These are phyloP conservation scores for Lithophane leautieri DNA, from an alignment of 2,888 invertebrate species.

Conservation along the genomic window DNA sequence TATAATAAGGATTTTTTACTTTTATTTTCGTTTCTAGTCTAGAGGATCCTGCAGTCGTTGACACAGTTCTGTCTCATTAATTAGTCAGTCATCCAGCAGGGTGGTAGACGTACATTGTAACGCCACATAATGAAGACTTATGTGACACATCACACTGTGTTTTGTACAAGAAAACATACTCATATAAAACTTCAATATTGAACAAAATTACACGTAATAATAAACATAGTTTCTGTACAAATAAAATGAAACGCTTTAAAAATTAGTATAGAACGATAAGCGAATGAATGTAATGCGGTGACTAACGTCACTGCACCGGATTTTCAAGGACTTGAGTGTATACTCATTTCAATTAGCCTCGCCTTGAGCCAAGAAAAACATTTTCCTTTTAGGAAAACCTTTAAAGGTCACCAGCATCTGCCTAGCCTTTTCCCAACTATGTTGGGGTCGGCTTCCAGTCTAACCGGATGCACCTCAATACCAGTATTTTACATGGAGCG, in stretches of 20 bases:
- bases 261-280: conserved; percentile 40
- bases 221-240: conserved; percentile 26
- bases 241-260: conserved; percentile 32
- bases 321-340: conserved; percentile 31
- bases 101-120: not conserved
- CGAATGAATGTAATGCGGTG: conserved; percentile 9
- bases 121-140: no score
- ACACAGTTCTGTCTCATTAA: not conserved
- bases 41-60: not conserved
- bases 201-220: conserved; percentile 15
- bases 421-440: not conserved
- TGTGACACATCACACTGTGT: not conserved
- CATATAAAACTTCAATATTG: not conserved
- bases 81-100: not conserved
- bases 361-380: not conserved
- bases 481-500: not conserved
- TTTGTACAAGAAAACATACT: conserved; percentile 7
- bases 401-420: not conserved
- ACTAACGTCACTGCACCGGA: conserved; percentile 10
- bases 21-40: not conserved
- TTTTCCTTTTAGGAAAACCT: not conserved
- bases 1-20: no score
- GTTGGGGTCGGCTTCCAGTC: not conserved
- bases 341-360: conserved; percentile 7
- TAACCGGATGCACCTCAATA: not conserved